These are phyloP conservation scores for Chromis chromis DNA, from an alignment of 2,797 vertebrate genomes.

Conservation along the genomic window DNA sequence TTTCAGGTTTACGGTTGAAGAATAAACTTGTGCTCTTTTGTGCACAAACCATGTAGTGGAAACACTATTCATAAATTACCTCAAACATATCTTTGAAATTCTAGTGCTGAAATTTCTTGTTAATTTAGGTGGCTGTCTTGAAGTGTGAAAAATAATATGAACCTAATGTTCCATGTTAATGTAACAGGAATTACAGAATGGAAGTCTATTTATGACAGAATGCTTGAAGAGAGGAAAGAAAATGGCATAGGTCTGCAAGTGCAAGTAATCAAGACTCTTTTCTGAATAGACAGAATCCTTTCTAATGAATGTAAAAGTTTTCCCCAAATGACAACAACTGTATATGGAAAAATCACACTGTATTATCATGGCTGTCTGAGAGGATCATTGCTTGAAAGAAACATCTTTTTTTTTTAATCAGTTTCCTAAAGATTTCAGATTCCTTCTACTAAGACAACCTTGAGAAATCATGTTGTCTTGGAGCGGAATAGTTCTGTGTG, in stretches of 20 bases:
- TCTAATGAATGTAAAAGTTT: slow-evolving; percentile 45
- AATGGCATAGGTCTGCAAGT: background rate
- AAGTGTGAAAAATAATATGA: slow-evolving; percentile 3
- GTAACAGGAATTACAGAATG: slow-evolving; percentile 6
- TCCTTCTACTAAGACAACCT: slow-evolving; percentile 1
- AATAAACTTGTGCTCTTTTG: background rate
- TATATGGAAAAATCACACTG: slow-evolving; percentile 31
- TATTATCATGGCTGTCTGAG: slow-evolving; percentile 14
- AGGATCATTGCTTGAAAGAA: background rate
- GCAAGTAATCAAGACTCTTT: slow-evolving; percentile 1
- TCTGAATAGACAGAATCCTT: slow-evolving; percentile 4
- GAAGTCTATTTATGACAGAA: slow-evolving; percentile 9
- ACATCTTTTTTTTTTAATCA: background rate
- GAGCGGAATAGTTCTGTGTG: slow-evolving; percentile 60
- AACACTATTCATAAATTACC: background rate
- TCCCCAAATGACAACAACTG: slow-evolving; percentile 7
- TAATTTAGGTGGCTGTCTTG: slow-evolving; percentile 10
- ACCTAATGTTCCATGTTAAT: slow-evolving; percentile 10
- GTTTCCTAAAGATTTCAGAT: slow-evolving; percentile 18
- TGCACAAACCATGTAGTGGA: background rate
- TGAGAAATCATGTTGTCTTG: slow-evolving; percentile 31
- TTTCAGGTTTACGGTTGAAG: background rate
- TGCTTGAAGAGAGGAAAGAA: slow-evolving; percentile 7
- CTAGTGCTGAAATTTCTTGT: background rate
- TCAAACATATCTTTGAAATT: slow-evolving; percentile 22